phyloP scores from a whole-genome alignment of 2,797 vertebrate species.

The Aulostomus chinensis region DNA sequence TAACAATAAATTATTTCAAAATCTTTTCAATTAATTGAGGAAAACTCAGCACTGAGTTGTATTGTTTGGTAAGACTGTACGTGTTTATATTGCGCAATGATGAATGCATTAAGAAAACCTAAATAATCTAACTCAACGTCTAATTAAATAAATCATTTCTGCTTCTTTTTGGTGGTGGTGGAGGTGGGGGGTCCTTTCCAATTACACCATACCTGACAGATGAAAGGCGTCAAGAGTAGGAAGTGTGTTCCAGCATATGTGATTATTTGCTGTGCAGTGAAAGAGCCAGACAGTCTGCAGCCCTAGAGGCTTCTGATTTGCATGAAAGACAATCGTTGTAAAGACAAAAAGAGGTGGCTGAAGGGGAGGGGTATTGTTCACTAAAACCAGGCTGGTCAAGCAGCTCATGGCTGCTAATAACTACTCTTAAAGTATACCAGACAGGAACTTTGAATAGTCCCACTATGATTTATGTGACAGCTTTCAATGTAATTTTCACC shows the following conservation, averaged over 20 bases:
- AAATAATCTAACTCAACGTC: no score
- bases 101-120: no score
- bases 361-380: neutral
- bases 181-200: no score
- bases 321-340: neutral
- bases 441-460: neutral
- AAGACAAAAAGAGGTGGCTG: no score
- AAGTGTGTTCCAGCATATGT: conserved; percentile 2
- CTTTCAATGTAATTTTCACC: neutral
- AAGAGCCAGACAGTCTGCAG: conserved; percentile 53
- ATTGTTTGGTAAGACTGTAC: no score
- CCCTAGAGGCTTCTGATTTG: conserved; percentile 28
- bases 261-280: conserved; percentile 10
- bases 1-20: no score
- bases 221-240: neutral
- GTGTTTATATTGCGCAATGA: no score
- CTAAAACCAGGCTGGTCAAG: neutral
- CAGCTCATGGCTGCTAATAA: conserved; percentile 7
- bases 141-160: no score
- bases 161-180: no score
- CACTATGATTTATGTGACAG: conserved; percentile 7
- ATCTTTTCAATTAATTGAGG: no score
- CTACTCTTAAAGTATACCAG: conserved; percentile 5
- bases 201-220: no score
- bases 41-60: no score